A percentile compares a stretch with the other conserved stretches of the same genome.
phyloP scores from a whole-genome alignment of 2,797 vertebrate genomes.

The Enoplosus armatus region DNA sequence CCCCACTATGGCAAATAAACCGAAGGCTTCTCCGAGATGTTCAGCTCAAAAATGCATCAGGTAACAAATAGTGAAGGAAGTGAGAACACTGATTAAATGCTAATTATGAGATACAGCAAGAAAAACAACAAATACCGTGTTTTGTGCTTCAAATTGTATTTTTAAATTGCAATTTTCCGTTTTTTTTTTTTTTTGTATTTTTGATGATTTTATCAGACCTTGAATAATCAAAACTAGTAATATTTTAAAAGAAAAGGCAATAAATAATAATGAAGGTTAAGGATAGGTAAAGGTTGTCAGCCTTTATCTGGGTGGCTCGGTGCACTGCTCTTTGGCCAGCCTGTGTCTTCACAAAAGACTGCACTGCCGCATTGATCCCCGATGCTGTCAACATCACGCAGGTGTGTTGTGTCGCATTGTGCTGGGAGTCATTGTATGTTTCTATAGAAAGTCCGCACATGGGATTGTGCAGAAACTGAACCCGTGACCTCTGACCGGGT shows the following conservation, averaged over 20 bases:
- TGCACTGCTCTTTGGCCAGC: background rate
- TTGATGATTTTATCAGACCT: too few relatives aligned
- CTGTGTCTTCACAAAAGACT: background rate
- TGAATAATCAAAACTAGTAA: too few relatives aligned
- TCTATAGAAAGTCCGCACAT: background rate
- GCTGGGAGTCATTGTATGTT: background rate
- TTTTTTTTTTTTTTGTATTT: background rate
- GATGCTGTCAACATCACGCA: background rate
- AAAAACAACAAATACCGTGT: background rate
- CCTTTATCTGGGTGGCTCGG: background rate
- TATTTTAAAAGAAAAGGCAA: too few relatives aligned
- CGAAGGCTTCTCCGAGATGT: too few relatives aligned
- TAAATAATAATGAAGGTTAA: too few relatives aligned
- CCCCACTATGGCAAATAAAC: background rate
- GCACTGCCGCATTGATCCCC: background rate
- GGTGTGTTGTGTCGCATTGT: background rate
- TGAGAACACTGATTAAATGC: background rate
- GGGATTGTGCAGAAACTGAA: background rate
- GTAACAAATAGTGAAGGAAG: background rate
- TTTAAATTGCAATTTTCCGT: too few relatives aligned
- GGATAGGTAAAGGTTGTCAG: background rate
- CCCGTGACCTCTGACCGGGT: conserved; percentile 1
- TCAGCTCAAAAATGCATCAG: too few relatives aligned
- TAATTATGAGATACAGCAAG: too few relatives aligned
- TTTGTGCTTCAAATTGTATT: too few relatives aligned